Evolutionary conservation across 1,140 invertebrate genomes (phyloP), one percentile per base, ranked within the genome.

Genomic region (Teleogryllus occipitalis): DNA sequence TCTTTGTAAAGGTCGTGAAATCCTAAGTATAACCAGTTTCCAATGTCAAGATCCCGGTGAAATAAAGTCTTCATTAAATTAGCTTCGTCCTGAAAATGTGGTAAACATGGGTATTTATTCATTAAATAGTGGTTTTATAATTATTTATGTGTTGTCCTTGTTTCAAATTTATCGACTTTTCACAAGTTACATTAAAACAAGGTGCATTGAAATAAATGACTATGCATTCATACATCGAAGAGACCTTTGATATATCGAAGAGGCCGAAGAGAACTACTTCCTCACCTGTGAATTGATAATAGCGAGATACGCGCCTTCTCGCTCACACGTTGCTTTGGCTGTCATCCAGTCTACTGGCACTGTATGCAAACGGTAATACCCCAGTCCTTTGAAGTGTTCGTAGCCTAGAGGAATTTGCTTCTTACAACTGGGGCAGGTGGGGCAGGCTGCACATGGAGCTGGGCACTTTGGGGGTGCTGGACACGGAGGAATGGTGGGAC

Each of bases 221-320:
- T 39, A 39, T 39, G 27, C 27, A 39, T 39, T 39, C 27, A 39
- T 39, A 39, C 5, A 39, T 39, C 27, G 27, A 39, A 39, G 27
- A 39, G 27, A 39, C 27, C 27, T 39, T 39, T 39, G 5, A 5
- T 39, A 2, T 39, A 39, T n/a, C n/a, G n/a, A n/a, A n/a, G n/a
- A n/a, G n/a, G n/a, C n/a, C n/a, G n/a, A n/a, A n/a, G n/a, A 39
- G 27, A 39, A 39, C 27, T 39, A 39, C 5, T 39, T 39, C 27
- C 27, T 39, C 18, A 77, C 48, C 47, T 75, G 74, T 10, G 85
- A 85, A 81, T 87, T 85, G 65, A 87, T 82, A n/a, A 87, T 83
- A 12, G 85, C 86, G 18, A 87, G 83, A 80, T 87, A 84, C 39
- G 83, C 86, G 15, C 85, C 85, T 81, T 86, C 85, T 47, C 86